Evolutionary conservation across 2,888 invertebrate species (phyloP), one percentile per base, ranked within the genome.

Genomic region (Ennomos fuscantarius): DNA sequence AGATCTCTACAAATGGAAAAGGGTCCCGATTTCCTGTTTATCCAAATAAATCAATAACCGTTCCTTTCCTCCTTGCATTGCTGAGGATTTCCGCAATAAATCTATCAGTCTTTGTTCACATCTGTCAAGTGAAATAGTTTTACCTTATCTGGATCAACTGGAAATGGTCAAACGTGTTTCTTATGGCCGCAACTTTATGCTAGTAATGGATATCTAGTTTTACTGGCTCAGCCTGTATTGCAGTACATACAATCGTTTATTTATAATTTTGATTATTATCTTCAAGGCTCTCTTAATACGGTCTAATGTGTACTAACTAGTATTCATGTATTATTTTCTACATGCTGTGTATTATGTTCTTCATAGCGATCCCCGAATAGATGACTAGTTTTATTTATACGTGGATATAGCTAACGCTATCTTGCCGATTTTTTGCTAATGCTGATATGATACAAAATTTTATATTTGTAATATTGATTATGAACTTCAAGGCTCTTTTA

Each of bases 41-140:
- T 24, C 49, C 37, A 45, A 58, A 37, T 43, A 54, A 53, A 48
- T 52, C 8, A 50, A 13, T 48, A 33, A 9, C 35, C 40, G 13
- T 53, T 41, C 34, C 41, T 45, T 58, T 39, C 44, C 53, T 51
- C 41, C 50, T 45, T 53, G 49, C 13, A 45, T 49, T 36, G 58
- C 49, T 41, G 41, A 53, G 53, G 45, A 54, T 59, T 54, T 59
- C 58, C 58, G 58, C 33, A 41, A 54, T 58, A 54, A 49, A 56
- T 57, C 54, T 54, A 45, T 49, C 58, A 54, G 49, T 59, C 53
- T 59, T 59, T 54, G 58, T 59, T 49, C 48, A 36, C 39, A 58
- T 53, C 46, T 49, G 45, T 41, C 44, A 45, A 49, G 53, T 58
- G 32, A 41, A 49, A 58, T 58, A 49, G 58, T 59, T 59, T 53